Base-by-base conservation (phyloP, 2,797 vertebrate species). In the Tragopan temminckii region DNA sequence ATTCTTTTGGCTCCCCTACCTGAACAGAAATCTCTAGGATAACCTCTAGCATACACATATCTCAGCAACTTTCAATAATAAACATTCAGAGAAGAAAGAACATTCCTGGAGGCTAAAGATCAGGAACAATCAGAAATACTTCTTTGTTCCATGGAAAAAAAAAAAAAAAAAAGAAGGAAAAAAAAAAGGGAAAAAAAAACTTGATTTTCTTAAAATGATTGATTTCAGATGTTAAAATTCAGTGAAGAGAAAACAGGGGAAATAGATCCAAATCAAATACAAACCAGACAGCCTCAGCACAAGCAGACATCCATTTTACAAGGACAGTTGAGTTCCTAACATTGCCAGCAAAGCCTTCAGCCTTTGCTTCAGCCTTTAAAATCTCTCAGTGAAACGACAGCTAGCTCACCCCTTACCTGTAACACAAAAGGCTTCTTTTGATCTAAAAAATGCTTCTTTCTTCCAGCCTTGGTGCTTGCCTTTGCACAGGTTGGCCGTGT, bases 361-460 rank as follows among this genome's bases (percentile, higher is more conserved):
- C 25, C 33, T 18, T 45, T 4, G 1, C 38, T 89, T 88, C 61
- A 53, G 29, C 33, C 67, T 83, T 86, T 66, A 58, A 93, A 92
- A 63, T 35, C 43, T 80, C 77, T 25, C 61, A n/a, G 12, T 58
- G 21, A 88, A 94, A 82, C 43, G 13, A 36, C 18, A 46, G 21
- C 55, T 72, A 93, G 31, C 90, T 77, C 12, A 13, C 57, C 20
- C 36, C 97, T 96, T 97, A 97, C 97, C 97, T 97, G 90, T 58
- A 59, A 74, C 64, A 80, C 8, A 69, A 86, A 95, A 85, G 86
- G 17, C 48, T 90, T 83, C 20, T 78, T 89, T 90, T 72, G 6
- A 19, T 94, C 46, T 61, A 76, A 85, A 93, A 59, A 91, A 48
- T 42, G 16, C 61, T 93, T 84, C 74, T 84, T 84, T 53, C 69